Conservation (phyloP, 2,888 invertebrate genomes). For the Thecophora atra region DNA sequence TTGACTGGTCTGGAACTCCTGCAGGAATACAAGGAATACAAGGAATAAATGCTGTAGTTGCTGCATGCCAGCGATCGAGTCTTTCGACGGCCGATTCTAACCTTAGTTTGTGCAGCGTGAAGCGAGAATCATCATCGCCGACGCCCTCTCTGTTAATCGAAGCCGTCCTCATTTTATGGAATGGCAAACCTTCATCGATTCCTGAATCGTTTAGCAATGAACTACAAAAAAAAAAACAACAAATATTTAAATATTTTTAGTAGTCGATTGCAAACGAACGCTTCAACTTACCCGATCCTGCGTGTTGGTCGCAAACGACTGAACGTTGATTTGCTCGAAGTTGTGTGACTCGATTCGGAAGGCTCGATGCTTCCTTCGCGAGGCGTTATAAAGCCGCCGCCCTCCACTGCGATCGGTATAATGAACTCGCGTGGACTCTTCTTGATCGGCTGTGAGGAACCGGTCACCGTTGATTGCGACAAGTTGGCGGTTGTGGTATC, state of each 20-base stretch:
- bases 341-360: conserved; percentile 71
- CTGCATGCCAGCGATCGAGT: too few relatives aligned
- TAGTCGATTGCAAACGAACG: too few relatives aligned
- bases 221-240: conserved; percentile 66
- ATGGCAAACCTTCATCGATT: conserved; percentile 74
- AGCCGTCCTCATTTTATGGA: conserved; percentile 70
- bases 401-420: conserved; percentile 92
- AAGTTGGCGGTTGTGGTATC: conserved; percentile 67
- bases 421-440: conserved; percentile 91
- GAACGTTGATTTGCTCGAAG: conserved; percentile 68
- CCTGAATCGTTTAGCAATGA: conserved; percentile 75
- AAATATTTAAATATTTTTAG: too few relatives aligned
- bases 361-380: conserved; percentile 80
- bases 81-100: conserved; percentile 52
- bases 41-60: too few relatives aligned
- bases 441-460: conserved; percentile 76
- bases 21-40: too few relatives aligned
- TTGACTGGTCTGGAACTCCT: conserved; percentile 77
- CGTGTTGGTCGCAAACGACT: conserved; percentile 68
- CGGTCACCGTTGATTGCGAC: conserved; percentile 71
- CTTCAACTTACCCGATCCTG: conserved; percentile 72
- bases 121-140: conserved; percentile 70
- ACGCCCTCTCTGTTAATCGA: conserved; percentile 68
- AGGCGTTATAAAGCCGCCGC: conserved; percentile 78
- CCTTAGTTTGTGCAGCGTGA: conserved; percentile 75